Evolutionary conservation across 2,888 invertebrate genomes (phyloP).

Genomic region (Choristoneura rosaceana): DNA sequence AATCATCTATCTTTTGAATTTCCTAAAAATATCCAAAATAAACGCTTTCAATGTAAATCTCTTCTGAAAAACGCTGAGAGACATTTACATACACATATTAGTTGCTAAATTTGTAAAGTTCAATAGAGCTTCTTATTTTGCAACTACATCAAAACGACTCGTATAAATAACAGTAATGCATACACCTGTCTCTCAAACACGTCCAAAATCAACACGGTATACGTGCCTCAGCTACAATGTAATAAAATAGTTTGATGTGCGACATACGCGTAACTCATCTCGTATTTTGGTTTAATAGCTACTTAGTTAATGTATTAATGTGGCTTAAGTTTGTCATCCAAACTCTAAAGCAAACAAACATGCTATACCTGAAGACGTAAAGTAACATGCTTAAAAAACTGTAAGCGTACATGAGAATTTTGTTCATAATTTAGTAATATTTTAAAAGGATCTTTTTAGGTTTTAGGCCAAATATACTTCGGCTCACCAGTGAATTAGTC

Average conservation of each 20-base stretch:
- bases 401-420: neutral
- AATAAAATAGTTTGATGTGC: constrained; percentile 41
- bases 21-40: neutral
- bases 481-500: constrained; percentile 46
- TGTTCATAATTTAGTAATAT: constrained; percentile 3
- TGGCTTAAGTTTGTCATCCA: constrained; percentile 20
- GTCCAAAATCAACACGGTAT: constrained; percentile 69
- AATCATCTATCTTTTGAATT: neutral
- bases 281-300: constrained; percentile 41
- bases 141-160: constrained; percentile 29
- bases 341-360: constrained; percentile 25
- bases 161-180: constrained; percentile 49
- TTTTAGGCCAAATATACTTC: constrained; percentile 12
- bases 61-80: neutral
- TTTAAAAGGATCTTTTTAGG: constrained; percentile 22
- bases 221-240: constrained; percentile 46
- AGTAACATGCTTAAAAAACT: neutral
- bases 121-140: constrained; percentile 23
- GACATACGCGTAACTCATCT: constrained; percentile 34
- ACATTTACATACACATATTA: neutral
- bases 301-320: constrained; percentile 26
- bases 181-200: constrained; percentile 63
- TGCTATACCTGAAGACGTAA: neutral
- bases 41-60: neutral
- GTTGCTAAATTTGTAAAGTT: constrained; percentile 7